Conservation (phyloP, 2,888 invertebrate genomes). For the Pycnomerus fuliginosus region DNA sequence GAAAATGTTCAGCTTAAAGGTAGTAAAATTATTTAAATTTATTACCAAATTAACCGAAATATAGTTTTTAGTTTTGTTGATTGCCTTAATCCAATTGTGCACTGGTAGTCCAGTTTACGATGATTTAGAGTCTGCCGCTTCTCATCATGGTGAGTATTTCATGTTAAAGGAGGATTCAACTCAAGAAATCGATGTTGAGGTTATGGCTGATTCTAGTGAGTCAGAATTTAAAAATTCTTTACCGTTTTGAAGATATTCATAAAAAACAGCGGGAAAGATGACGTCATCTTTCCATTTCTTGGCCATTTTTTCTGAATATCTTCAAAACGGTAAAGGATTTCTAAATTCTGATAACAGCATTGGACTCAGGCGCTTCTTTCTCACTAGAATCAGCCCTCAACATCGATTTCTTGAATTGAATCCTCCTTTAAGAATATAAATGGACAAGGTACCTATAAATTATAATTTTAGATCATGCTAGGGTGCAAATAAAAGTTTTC, state of each 20-base stretch:
- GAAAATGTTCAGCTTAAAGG: slow-evolving; percentile 20
- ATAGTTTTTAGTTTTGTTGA: slow-evolving; percentile 10
- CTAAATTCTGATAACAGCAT: too few species aligned
- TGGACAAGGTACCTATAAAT: slow-evolving; percentile 1
- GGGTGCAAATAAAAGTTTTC: slow-evolving; percentile 75
- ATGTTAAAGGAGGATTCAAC: too few species aligned
- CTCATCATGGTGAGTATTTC: slow-evolving; percentile 35
- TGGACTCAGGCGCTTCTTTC: too few species aligned
- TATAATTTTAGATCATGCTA: slow-evolving; percentile 55
- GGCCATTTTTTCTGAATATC: too few species aligned
- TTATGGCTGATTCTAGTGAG: too few species aligned
- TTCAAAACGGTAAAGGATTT: too few species aligned
- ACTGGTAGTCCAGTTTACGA: slow-evolving; percentile 27
- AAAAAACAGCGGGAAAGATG: too few species aligned
- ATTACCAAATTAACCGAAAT: slow-evolving; percentile 7
- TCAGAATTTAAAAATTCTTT: background rate
- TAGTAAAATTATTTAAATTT: slow-evolving; percentile 6
- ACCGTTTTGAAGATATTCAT: slow-evolving; percentile 2
- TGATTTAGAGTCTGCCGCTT: slow-evolving; percentile 34
- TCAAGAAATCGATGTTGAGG: too few species aligned
- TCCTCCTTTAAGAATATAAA: slow-evolving; percentile 2
- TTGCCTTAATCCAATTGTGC: slow-evolving; percentile 10
- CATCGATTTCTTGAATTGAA: too few species aligned
- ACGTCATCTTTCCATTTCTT: too few species aligned
- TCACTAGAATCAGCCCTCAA: too few species aligned